Evolutionary conservation across 1,140 invertebrate genomes (phyloP), one percentile per base, ranked within the genome.

Genomic region (Atta colombica): DNA sequence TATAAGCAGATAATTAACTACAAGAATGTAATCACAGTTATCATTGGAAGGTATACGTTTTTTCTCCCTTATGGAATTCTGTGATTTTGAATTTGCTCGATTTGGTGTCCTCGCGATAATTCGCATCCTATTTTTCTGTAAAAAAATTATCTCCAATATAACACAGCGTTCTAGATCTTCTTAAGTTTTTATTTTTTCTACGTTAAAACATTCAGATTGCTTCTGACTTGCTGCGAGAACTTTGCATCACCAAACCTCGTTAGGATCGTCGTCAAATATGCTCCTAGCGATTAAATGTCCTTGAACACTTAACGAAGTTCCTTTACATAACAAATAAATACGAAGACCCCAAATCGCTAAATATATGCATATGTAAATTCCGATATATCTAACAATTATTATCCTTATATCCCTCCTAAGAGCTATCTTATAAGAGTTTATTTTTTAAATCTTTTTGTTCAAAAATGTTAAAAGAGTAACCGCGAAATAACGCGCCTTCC

Each of bases 41-140:
- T 92, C 89, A 90, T 77, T 91, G 87, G 90, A 91, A 92, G 89
- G 88, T 90, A 89, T 68, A 86, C 88, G 75, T 86, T 84, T 61
- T 81, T 84, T 74, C 31, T 39, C n/a, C 77, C 53, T 84, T 25
- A 72, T 61, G 18, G 25, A 74, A 82, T 35, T 80, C 51, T 39
- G 25, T 31, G 8, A 74, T 39, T 71, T 45, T 49, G 35, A 74
- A 74, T 51, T 74, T 61, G 25, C 21, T 80, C 21, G 65, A 71
- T 71, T 71, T 71, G 65, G 65, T 58, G 51, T 71, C 65, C 51
- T 81, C 25, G 53, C 66, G 58, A 74, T 51, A 69, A 84, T 74
- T 61, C 35, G 7, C 18, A 74, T 82, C 18, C 7, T 49, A 14
- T 74, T 72, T 82, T 74, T 60, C 21, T 45, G 35, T 18, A 8